Percentiles rank a stretch among this genome's conserved stretches.
Evolutionary conservation across 2,888 invertebrate species (phyloP).

Genomic region (Nesidiocoris tenuis): DNA sequence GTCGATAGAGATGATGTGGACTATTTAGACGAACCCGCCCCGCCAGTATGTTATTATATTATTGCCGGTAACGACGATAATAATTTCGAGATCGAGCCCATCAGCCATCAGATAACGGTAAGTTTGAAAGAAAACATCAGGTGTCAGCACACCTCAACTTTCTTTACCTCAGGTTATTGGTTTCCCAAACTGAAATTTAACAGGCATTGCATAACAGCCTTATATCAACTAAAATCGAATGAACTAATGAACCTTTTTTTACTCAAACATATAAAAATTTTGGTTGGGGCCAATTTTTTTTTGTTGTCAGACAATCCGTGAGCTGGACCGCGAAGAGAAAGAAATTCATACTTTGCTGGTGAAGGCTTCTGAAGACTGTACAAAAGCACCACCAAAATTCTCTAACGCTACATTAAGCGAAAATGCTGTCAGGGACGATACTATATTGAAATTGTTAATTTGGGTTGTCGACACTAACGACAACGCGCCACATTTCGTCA

Average conservation of each 20-base stretch:
- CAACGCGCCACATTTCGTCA: conserved; percentile 80
- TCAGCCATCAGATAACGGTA: conserved; percentile 70
- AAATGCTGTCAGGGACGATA: conserved; percentile 61
- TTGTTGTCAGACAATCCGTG: conserved; percentile 58
- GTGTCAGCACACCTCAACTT: no score
- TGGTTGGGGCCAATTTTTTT: no score
- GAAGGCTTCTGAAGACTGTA: conserved; percentile 82
- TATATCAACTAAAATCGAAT: no score
- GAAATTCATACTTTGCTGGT: conserved; percentile 69
- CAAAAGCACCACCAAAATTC: conserved; percentile 59
- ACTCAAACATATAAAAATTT: no score
- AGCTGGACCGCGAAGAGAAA: conserved; percentile 73
- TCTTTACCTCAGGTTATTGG: no score
- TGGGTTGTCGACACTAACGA: conserved; percentile 85
- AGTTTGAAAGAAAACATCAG: no score
- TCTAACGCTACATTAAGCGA: conserved; percentile 55
- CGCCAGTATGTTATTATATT: conserved; percentile 89
- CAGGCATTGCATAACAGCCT: no score
- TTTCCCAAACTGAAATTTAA: no score
- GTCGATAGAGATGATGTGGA: conserved; percentile 78
- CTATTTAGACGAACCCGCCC: conserved; percentile 74
- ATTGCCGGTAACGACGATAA: conserved; percentile 77
- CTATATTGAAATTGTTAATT: conserved; percentile 68
- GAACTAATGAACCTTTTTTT: no score
- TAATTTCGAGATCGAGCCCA: conserved; percentile 69